phyloP scores from a whole-genome alignment of 2,888 invertebrate genomes.

The Amphipoea lucens region DNA sequence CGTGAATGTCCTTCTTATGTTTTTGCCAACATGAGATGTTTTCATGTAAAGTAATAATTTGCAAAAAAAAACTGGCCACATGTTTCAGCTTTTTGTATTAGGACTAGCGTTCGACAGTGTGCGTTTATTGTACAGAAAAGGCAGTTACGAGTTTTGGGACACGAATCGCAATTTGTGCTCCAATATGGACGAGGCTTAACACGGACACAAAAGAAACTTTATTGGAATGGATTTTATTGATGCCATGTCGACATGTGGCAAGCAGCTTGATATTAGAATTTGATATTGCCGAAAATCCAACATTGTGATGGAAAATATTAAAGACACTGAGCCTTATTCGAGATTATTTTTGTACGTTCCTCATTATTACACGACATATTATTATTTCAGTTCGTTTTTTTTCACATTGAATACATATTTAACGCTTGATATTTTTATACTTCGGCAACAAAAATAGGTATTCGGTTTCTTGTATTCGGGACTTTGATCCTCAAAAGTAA shows the following conservation, averaged over 20 bases:
- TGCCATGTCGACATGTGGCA: conserved; percentile 68
- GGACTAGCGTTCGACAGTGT: conserved; percentile 1
- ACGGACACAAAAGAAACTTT: conserved; percentile 60
- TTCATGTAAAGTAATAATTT: neutral
- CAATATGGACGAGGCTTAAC: conserved; percentile 45
- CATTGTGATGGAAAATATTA: conserved; percentile 65
- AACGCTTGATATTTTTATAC: neutral
- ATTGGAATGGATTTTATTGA: conserved; percentile 67
- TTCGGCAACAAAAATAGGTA: neutral
- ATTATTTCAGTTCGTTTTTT: conserved; percentile 13
- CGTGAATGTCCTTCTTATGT: neutral
- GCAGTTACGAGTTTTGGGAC: conserved; percentile 24
- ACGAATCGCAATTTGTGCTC: conserved; percentile 16
- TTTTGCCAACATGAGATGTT: neutral
- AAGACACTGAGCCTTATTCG: conserved; percentile 38
- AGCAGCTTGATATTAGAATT: conserved; percentile 61
- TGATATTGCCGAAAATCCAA: conserved; percentile 63
- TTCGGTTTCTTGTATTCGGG: neutral
- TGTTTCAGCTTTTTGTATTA: neutral
- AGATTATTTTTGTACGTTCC: conserved; percentile 44
- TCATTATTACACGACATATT: conserved; percentile 36
- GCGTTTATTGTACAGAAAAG: conserved; percentile 12
- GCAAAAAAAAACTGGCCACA: neutral
- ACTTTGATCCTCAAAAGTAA: neutral
- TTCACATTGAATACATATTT: conserved; percentile 14